phyloP scores from a whole-genome alignment of 2,797 vertebrate species.

The Craterocephalus amniculus region DNA sequence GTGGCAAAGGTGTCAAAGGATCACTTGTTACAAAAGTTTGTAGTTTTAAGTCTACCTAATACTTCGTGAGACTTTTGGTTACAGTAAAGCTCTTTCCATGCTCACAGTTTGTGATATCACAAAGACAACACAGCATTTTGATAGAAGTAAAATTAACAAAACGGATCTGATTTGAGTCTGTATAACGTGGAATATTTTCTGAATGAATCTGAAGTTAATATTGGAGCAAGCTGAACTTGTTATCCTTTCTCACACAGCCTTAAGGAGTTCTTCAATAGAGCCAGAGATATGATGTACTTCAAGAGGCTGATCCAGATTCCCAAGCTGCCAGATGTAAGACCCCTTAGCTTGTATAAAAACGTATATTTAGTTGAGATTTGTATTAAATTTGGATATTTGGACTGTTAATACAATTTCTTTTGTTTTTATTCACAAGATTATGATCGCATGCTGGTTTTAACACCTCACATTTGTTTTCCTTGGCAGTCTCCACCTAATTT shows the following conservation, averaged over 20 bases:
- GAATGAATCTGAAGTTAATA: not conserved
- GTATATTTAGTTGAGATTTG: not conserved
- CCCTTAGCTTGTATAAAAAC: not conserved
- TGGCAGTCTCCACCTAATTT: conserved; percentile 94
- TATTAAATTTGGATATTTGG: no score
- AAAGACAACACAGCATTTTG: not conserved
- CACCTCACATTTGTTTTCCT: conserved; percentile 4
- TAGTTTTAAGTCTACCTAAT: not conserved
- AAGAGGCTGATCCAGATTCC: conserved; percentile 99
- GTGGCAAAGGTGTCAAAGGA: not conserved
- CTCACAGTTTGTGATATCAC: not conserved
- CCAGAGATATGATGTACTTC: conserved; percentile 96
- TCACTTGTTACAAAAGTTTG: not conserved
- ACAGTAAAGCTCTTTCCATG: not conserved
- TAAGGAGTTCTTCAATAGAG: conserved; percentile 93
- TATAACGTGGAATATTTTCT: not conserved
- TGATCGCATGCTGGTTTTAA: not conserved
- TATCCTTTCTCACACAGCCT: conserved; percentile 81
- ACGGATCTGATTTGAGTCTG: not conserved
- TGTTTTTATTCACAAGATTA: not conserved
- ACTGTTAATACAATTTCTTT: not conserved
- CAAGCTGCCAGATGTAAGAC: conserved; percentile 90
- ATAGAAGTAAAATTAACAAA: not conserved
- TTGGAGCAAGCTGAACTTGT: not conserved
- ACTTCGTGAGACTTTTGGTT: not conserved